These are phyloP conservation scores for Meloidogyne floridensis DNA, from an alignment of 1,140 invertebrate species.

Conservation along the genomic window DNA sequence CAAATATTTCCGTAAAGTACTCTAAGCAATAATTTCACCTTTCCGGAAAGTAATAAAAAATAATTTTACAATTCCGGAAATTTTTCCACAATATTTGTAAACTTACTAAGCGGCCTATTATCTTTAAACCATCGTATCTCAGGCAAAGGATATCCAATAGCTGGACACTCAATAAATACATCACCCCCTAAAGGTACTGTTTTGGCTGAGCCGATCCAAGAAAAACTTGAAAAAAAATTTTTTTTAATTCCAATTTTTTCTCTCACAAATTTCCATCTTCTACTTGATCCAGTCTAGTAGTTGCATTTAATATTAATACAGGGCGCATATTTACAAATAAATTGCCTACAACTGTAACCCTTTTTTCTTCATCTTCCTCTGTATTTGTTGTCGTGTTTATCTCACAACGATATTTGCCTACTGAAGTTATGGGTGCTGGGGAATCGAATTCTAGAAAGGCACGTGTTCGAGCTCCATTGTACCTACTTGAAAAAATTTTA, in stretches of 20 bases:
- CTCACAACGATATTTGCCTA: slow-evolving; percentile 36
- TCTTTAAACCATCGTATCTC: slow-evolving; percentile 30
- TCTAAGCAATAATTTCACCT: no score
- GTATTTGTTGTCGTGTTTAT: slow-evolving; percentile 11
- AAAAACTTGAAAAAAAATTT: neutral
- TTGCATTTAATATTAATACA: slow-evolving; percentile 16
- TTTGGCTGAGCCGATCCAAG: slow-evolving; percentile 13
- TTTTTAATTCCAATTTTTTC: neutral
- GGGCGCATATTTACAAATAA: slow-evolving; percentile 36
- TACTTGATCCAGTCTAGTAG: slow-evolving; percentile 17
- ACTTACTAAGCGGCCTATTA: slow-evolving; percentile 25
- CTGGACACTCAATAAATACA: slow-evolving; percentile 24
- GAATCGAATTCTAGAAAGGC: slow-evolving; percentile 29
- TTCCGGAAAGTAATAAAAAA: neutral
- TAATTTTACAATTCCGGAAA: neutral
- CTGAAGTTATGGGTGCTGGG: slow-evolving; percentile 19
- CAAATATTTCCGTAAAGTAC: no score
- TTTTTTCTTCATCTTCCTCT: neutral
- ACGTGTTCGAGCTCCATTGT: slow-evolving; percentile 12
- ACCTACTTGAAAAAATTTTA: neutral
- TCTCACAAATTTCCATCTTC: slow-evolving; percentile 10
- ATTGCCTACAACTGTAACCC: slow-evolving; percentile 21
- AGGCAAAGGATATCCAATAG: slow-evolving; percentile 25
- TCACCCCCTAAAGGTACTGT: slow-evolving; percentile 9
- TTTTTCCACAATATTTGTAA: neutral